phyloP scores from a whole-genome alignment of 2,113 vertebrate genomes.

The Oostethus manadensis region DNA sequence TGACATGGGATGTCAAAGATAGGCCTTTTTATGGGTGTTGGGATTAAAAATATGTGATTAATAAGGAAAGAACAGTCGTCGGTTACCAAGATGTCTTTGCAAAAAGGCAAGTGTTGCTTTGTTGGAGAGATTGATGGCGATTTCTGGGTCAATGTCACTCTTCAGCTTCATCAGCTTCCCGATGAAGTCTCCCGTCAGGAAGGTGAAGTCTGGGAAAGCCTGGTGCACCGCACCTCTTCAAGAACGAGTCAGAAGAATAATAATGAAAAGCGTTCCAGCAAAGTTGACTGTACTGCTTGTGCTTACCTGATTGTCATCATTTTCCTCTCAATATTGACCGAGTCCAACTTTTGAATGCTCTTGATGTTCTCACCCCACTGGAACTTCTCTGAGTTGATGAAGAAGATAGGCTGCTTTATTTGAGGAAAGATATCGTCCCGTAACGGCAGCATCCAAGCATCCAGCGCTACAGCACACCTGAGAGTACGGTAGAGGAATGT shows the following conservation, averaged over 20 bases:
- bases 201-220: slow-evolving; percentile 94
- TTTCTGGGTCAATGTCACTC: slow-evolving; percentile 83
- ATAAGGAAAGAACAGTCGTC: slow-evolving; percentile 29
- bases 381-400: slow-evolving; percentile 92
- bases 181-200: slow-evolving; percentile 77
- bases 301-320: slow-evolving; percentile 91
- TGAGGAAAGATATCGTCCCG: slow-evolving; percentile 75
- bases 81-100: slow-evolving; percentile 88
- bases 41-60: too few species aligned
- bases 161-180: slow-evolving; percentile 81
- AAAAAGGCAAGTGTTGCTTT: slow-evolving; percentile 91
- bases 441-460: slow-evolving; percentile 89
- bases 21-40: neutral
- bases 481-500: neutral
- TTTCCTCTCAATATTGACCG: slow-evolving; percentile 76
- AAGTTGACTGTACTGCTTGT: neutral
- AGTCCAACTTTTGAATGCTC: slow-evolving; percentile 79
- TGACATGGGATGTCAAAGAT: too few species aligned
- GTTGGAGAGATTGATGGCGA: slow-evolving; percentile 84
- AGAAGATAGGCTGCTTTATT: slow-evolving; percentile 86
- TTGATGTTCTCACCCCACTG: slow-evolving; percentile 82
- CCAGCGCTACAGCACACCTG: slow-evolving; percentile 87
- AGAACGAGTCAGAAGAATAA: neutral
- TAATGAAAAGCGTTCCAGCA: neutral
- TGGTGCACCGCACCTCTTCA: slow-evolving; percentile 89